Evolutionary conservation across 2,113 vertebrate genomes (phyloP).

Genomic region (Caranx ignobilis): DNA sequence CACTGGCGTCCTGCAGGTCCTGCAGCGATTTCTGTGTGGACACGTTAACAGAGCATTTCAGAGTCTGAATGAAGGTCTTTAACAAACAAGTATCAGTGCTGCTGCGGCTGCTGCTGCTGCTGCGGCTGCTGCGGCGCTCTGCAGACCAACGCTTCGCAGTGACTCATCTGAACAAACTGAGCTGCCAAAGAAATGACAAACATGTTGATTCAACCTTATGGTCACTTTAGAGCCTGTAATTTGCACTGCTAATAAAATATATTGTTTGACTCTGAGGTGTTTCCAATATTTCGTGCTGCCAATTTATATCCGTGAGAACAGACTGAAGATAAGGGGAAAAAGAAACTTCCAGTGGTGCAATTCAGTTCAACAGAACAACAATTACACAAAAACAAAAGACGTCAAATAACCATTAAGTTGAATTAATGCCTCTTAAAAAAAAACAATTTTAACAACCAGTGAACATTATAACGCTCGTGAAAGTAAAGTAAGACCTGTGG

Average conservation of each 20-base stretch:
- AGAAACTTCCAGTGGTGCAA: not conserved
- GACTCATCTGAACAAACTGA: not conserved
- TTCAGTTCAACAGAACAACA: not conserved
- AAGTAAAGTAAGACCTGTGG: not conserved
- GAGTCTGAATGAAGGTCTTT: not conserved
- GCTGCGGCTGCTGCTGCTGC: not conserved
- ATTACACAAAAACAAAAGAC: not conserved
- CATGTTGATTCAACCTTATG: not conserved
- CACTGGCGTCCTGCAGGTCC: constrained; percentile 95
- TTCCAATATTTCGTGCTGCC: not conserved
- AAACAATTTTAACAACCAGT: not conserved
- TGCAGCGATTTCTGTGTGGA: constrained; percentile 91
- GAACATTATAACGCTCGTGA: not conserved
- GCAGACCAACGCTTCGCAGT: not conserved
- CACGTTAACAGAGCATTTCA: constrained; percentile 3
- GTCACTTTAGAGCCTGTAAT: not conserved
- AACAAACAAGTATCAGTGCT: not conserved
- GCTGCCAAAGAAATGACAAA: not conserved
- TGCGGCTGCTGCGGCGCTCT: not conserved
- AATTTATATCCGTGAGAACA: not conserved
- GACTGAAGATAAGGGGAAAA: not conserved
- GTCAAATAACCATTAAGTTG: not conserved
- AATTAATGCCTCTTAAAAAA: not conserved
- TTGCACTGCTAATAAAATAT: not conserved
- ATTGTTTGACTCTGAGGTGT: not conserved